Percentiles rank a stretch among this genome's conserved stretches.
Evolutionary conservation across 2,797 vertebrate species (phyloP).

Genomic region (Coranthus polyacanthus): DNA sequence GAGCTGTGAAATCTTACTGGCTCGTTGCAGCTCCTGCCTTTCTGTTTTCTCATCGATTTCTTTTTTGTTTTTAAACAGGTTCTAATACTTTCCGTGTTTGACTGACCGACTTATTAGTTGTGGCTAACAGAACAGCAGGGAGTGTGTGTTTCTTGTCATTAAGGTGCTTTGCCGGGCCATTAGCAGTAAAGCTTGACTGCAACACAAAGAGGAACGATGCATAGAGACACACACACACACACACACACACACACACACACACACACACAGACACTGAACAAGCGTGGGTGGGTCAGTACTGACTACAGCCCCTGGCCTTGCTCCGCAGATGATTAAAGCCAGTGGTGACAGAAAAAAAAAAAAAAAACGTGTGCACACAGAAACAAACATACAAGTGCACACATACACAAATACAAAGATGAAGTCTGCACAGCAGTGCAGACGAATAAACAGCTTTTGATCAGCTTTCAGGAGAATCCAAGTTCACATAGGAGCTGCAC

Average conservation of each 20-base stretch:
- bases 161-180: constrained; percentile 76
- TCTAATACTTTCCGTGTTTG: constrained; percentile 61
- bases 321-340: constrained; percentile 85
- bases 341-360: constrained; percentile 58
- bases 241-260: too few species aligned
- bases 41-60: constrained; percentile 52
- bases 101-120: constrained; percentile 75
- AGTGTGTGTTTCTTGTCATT: constrained; percentile 80
- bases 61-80: constrained; percentile 26
- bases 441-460: constrained; percentile 77
- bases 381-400: constrained; percentile 40
- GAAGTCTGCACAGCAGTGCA: constrained; percentile 52
- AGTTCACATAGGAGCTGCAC: constrained; percentile 32
- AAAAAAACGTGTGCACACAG: constrained; percentile 18
- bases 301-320: constrained; percentile 76
- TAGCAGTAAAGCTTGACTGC: constrained; percentile 65
- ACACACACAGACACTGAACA: constrained; percentile 39
- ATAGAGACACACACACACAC: constrained; percentile 28
- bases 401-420: constrained; percentile 32
- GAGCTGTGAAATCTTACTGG: constrained; percentile 48
- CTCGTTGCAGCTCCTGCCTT: constrained; percentile 39
- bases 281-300: constrained; percentile 78
- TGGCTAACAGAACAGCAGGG: constrained; percentile 67
- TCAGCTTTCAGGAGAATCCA: constrained; percentile 69
- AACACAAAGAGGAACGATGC: constrained; percentile 46